Conservation (phyloP, 1,140 invertebrate genomes). For the Drosophila nasuta region DNA sequence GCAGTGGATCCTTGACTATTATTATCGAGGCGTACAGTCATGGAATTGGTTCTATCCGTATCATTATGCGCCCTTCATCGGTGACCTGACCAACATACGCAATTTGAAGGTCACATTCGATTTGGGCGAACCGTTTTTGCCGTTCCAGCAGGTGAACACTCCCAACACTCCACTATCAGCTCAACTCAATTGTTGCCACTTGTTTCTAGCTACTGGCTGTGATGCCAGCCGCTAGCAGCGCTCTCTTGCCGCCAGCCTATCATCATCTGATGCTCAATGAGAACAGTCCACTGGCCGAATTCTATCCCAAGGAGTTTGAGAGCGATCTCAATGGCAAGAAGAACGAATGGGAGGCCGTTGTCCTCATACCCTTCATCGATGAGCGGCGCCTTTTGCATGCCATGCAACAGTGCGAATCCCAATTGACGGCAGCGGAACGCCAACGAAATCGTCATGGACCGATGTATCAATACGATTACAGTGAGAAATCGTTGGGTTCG, state of each 20-base stretch:
- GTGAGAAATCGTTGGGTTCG: slow-evolving; percentile 42
- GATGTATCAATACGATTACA: slow-evolving; percentile 92
- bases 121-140: slow-evolving; percentile 94
- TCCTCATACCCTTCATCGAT: slow-evolving; percentile 98
- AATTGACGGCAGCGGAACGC: slow-evolving; percentile 90
- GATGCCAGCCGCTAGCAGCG: slow-evolving; percentile 93
- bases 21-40: slow-evolving; percentile 97
- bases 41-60: slow-evolving; percentile 99
- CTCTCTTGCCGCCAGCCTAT: slow-evolving; percentile 92
- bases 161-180: too few species aligned
- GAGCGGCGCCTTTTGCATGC: slow-evolving; percentile 91
- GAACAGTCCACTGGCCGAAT: slow-evolving; percentile 94
- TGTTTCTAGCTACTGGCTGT: slow-evolving; percentile 91
- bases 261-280: slow-evolving; percentile 93
- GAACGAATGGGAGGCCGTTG: slow-evolving; percentile 99
- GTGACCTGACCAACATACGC: slow-evolving; percentile 94
- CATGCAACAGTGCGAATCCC: slow-evolving; percentile 89
- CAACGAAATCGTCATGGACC: slow-evolving; percentile 93
- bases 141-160: slow-evolving; percentile 93
- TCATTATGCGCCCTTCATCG: slow-evolving; percentile 98
- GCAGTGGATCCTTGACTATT: slow-evolving; percentile 98
- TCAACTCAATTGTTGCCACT: slow-evolving; percentile 1
- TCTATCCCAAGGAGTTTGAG: slow-evolving; percentile 95
- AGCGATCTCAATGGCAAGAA: slow-evolving; percentile 97
- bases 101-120: slow-evolving; percentile 92